These are phyloP conservation scores for Microtus oregoni DNA, from an alignment of 2,113 vertebrate genomes.

Conservation along the genomic window DNA sequence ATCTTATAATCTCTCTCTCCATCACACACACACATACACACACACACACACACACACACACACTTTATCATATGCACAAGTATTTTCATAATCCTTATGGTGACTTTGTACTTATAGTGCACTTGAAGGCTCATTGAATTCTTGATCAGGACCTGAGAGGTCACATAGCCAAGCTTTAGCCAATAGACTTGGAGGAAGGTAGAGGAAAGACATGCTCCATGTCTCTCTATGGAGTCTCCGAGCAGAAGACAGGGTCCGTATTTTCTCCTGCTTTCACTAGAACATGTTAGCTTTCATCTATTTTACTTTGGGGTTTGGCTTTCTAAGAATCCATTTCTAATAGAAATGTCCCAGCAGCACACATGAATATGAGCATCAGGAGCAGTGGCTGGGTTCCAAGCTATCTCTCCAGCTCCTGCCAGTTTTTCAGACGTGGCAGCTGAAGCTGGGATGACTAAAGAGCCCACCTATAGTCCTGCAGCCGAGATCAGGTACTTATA, in stretches of 20 bases:
- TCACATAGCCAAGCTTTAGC: not conserved
- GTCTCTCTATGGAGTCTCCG: no score
- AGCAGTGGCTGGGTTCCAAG: not conserved
- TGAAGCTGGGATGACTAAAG: not conserved
- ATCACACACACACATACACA: not conserved
- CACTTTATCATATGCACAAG: not conserved
- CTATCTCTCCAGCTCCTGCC: not conserved
- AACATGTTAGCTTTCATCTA: not conserved
- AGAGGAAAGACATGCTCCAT: no score
- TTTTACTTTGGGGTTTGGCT: not conserved
- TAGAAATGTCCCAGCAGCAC: not conserved
- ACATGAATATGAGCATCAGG: not conserved
- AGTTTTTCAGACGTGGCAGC: not conserved
- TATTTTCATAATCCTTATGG: not conserved
- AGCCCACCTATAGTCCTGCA: not conserved
- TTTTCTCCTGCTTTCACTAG: not conserved
- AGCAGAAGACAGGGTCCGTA: not conserved
- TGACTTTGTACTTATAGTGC: not conserved
- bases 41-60: not conserved
- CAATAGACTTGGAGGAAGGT: not conserved
- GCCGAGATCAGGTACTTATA: not conserved
- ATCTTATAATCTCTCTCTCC: not conserved
- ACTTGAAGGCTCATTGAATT: not conserved
- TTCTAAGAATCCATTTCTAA: not conserved
- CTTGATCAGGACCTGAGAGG: not conserved